Conservation (phyloP, 2,113 vertebrate species). For the Lethenteron camtschaticum region DNA sequence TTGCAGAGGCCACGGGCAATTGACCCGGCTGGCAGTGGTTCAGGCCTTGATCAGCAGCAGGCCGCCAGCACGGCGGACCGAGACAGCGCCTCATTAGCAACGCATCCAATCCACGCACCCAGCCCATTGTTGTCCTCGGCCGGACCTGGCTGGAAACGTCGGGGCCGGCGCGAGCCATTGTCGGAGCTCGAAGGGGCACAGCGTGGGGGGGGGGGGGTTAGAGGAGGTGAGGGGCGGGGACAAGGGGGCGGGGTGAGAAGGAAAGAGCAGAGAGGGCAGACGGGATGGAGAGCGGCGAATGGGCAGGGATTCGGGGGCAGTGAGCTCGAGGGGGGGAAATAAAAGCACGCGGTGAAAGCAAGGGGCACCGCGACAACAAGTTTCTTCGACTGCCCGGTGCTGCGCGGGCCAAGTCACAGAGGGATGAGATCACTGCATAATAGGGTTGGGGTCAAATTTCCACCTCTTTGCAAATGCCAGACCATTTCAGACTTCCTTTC, state of each 20-base stretch:
- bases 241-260: neutral
- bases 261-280: neutral
- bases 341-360: neutral
- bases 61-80: too few species aligned
- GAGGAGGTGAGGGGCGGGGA: neutral
- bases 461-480: constrained; percentile 2
- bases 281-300: neutral
- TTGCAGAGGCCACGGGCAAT: too few species aligned
- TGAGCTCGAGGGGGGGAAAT: neutral
- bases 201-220: neutral
- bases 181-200: neutral
- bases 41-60: too few species aligned
- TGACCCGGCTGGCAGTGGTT: too few species aligned
- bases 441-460: constrained; percentile 1
- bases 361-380: neutral
- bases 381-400: constrained; percentile 2
- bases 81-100: too few species aligned
- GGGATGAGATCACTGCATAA: constrained; percentile 4
- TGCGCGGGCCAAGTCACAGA: neutral
- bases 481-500: constrained; percentile 4
- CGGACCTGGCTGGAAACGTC: too few species aligned
- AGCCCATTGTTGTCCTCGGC: too few species aligned
- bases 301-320: neutral
- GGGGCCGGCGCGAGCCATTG: neutral
- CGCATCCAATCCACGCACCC: too few species aligned